phyloP scores from a whole-genome alignment of 2,888 invertebrate species.

The Drosophila diplacantha region DNA sequence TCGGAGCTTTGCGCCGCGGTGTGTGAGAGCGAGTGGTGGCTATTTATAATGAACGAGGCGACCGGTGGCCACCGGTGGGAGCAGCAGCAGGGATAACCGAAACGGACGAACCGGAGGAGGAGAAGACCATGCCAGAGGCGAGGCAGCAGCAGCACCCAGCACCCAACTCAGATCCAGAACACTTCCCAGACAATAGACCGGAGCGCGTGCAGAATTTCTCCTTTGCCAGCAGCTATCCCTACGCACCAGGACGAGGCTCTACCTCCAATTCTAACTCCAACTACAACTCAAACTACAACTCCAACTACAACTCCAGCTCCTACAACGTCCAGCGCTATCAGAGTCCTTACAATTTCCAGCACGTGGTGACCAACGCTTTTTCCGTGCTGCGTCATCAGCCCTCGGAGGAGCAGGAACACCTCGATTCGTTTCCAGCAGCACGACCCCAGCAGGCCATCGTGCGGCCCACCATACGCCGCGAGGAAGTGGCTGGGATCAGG shows the following conservation, averaged over 20 bases:
- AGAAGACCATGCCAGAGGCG: constrained; percentile 50
- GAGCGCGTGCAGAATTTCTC: constrained; percentile 68
- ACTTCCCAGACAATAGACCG: constrained; percentile 63
- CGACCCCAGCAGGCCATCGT: constrained; percentile 80
- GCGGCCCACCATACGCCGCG: constrained; percentile 79
- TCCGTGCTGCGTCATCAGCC: constrained; percentile 59
- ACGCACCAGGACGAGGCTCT: constrained; percentile 58
- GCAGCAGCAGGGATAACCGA: constrained; percentile 30
- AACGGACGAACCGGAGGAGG: constrained; percentile 8
- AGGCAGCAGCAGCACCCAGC: constrained; percentile 48
- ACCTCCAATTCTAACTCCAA: constrained; percentile 21
- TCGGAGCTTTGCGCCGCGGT: constrained; percentile 16
- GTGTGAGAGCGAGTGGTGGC: constrained; percentile 37
- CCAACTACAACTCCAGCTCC: constrained; percentile 9
- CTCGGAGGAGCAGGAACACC: constrained; percentile 38
- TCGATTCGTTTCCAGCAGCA: constrained; percentile 47
- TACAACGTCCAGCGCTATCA: constrained; percentile 58
- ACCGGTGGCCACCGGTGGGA: constrained; percentile 27
- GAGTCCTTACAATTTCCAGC: constrained; percentile 60
- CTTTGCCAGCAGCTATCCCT: constrained; percentile 68
- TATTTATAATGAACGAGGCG: constrained; percentile 50
- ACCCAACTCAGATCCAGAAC: constrained; percentile 54
- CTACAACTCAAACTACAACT: constrained; percentile 34
- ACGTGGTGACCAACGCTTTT: constrained; percentile 66
- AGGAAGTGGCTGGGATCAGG: constrained; percentile 45